These are phyloP conservation scores for Herpetotheres cachinnans DNA, from an alignment of 2,113 vertebrate genomes.

Conservation along the genomic window DNA sequence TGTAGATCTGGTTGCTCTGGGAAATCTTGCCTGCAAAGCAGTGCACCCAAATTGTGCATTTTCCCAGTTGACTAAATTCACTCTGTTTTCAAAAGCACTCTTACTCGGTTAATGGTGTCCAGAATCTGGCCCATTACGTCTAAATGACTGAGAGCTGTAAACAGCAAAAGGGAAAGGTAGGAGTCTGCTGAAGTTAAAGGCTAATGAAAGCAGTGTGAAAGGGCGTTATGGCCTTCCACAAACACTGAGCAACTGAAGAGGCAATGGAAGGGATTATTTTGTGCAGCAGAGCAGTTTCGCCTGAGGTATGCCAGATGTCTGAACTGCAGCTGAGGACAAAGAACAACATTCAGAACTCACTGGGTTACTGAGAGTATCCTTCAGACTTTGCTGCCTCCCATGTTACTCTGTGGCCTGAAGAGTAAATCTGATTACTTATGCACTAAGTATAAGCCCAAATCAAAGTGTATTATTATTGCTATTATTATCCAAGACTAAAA, in stretches of 20 bases:
- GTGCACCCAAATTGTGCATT: background rate
- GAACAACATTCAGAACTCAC: conserved; percentile 47
- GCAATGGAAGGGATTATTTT: conserved; percentile 51
- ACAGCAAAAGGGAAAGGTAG: background rate
- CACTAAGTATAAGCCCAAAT: background rate
- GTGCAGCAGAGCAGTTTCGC: conserved; percentile 12
- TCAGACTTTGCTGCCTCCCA: background rate
- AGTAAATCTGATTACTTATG: background rate
- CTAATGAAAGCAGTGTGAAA: conserved; percentile 28
- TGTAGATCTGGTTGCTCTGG: background rate
- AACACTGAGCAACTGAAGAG: conserved; percentile 41
- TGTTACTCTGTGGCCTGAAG: background rate
- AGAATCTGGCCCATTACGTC: background rate
- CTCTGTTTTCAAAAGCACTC: background rate
- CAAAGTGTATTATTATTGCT: background rate
- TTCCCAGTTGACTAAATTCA: background rate
- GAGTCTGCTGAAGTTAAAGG: background rate
- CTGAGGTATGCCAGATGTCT: conserved; percentile 60
- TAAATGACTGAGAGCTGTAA: background rate
- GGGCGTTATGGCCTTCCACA: conserved; percentile 18
- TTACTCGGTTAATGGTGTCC: background rate
- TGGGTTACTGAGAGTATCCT: background rate
- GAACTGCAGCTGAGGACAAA: conserved; percentile 41
- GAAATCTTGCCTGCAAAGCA: background rate
- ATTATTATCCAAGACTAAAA: background rate